These are phyloP conservation scores for Arenicola marina DNA, from an alignment of 2,888 invertebrate species.

Conservation along the genomic window DNA sequence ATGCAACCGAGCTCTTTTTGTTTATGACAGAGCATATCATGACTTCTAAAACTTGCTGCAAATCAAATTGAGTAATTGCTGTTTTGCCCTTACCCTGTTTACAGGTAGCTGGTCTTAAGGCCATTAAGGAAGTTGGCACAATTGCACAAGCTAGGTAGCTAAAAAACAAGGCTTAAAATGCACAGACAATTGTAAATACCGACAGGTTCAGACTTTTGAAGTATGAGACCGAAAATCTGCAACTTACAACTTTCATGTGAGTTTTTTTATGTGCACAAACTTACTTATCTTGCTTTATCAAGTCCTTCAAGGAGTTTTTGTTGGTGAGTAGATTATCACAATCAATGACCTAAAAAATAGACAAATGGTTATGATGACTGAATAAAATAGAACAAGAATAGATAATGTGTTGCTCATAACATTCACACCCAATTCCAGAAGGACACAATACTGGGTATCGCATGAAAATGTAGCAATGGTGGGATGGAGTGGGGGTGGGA, in stretches of 20 bases:
- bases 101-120: no score
- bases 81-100: no score
- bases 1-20: background rate
- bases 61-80: no score
- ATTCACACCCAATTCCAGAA: no score
- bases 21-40: background rate
- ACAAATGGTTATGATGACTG: background rate
- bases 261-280: background rate
- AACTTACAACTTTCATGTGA: background rate
- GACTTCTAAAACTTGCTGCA: background rate
- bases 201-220: no score
- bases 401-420: no score
- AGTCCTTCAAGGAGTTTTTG: slow-evolving; percentile 63
- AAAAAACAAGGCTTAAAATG: no score
- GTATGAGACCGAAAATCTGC: background rate
- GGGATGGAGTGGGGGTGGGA: background rate
- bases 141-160: no score
- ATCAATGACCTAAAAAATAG: slow-evolving; percentile 51
- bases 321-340: slow-evolving; percentile 61
- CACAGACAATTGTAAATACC: no score
- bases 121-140: no score
- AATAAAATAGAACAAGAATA: background rate
- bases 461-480: background rate
- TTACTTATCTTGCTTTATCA: slow-evolving; percentile 63
- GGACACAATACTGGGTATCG: no score